Conservation (phyloP, 1,140 invertebrate genomes). For the Microplitis mediator region DNA sequence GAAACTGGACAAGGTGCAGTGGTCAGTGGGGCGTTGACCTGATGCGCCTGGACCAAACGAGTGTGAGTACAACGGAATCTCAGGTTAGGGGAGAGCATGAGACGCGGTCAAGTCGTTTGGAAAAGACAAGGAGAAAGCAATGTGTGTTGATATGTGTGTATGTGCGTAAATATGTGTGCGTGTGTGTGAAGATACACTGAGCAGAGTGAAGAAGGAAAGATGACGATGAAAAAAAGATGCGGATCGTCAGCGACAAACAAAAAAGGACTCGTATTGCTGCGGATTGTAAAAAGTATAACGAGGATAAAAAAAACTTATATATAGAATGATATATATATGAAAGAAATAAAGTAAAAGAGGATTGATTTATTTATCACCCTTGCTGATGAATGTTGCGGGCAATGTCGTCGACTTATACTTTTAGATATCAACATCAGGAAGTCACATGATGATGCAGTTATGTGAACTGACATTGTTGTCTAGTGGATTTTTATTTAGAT, state of each 20-base stretch:
- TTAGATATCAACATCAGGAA: not conserved
- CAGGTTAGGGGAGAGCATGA: conserved; percentile 27
- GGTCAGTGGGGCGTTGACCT: conserved; percentile 58
- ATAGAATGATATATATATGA: not conserved
- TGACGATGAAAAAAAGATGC: conserved; percentile 5
- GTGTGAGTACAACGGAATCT: conserved; percentile 48
- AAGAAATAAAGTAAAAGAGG: not conserved
- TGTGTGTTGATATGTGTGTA: not conserved
- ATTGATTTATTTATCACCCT: conserved; percentile 19
- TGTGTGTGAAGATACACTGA: too few species aligned
- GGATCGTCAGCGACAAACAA: conserved; percentile 6
- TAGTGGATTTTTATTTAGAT: not conserved
- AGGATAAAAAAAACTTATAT: not conserved
- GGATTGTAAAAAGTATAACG: not conserved
- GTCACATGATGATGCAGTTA: not conserved
- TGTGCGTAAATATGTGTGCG: too few species aligned
- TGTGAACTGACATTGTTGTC: not conserved
- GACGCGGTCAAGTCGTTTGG: conserved; percentile 3
- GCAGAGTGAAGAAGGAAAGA: not conserved
- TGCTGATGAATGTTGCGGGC: not conserved
- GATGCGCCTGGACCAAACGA: conserved; percentile 36
- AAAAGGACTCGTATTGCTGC: not conserved
- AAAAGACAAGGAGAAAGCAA: conserved; percentile 2
- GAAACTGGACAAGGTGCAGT: conserved; percentile 48
- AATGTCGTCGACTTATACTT: not conserved